Base-by-base conservation (phyloP, 2,113 vertebrate species). In the Anarhynchus alexandrinus region DNA sequence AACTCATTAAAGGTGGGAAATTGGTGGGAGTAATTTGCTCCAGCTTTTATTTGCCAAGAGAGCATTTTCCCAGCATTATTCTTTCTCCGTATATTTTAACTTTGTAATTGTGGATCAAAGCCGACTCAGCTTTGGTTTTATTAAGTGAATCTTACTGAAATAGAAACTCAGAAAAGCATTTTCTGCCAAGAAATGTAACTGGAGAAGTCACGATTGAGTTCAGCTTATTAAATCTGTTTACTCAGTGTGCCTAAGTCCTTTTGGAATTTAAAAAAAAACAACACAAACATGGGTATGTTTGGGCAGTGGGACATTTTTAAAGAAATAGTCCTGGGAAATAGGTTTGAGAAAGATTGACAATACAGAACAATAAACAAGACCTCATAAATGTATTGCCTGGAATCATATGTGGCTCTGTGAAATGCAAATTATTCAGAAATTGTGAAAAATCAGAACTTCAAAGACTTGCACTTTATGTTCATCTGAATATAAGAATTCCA, bases 181-280 rank as follows among this genome's bases (percentile, higher is more conserved):
- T 96, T 94, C 86, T 97, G 97, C 95, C 96, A 97, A 95, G 96
- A 97, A 94, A 96, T 97, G 52, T 95, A 82, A 97, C 93, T 78
- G 85, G 94, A 97, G 96, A 96, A 97, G 91, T 96, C 95, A 93
- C 72, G 65, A 92, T 92, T 93, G 90, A 97, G 94, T 96, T 97
- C 97, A 97, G 89, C 94, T 96, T 97, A 85, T 95, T 96, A 96
- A 97, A 93, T 94, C 91, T 97, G 94, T 97, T 97, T 97, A 94
- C 90, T 94, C 74, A 90, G 82, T 93, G 90, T 96, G 90, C 90
- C 74, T 90, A 96, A 96, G 52, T 95, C 87, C 86, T 96, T 92
- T 19, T 88, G 95, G 96, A 97, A 92, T 94, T 94, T 42, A 30
- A 58, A 55, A 87, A 74, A 86, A 71, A 15, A 14, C 29, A 66